These are phyloP conservation scores for Diprion similis DNA, from an alignment of 1,140 invertebrate genomes.

Conservation along the genomic window DNA sequence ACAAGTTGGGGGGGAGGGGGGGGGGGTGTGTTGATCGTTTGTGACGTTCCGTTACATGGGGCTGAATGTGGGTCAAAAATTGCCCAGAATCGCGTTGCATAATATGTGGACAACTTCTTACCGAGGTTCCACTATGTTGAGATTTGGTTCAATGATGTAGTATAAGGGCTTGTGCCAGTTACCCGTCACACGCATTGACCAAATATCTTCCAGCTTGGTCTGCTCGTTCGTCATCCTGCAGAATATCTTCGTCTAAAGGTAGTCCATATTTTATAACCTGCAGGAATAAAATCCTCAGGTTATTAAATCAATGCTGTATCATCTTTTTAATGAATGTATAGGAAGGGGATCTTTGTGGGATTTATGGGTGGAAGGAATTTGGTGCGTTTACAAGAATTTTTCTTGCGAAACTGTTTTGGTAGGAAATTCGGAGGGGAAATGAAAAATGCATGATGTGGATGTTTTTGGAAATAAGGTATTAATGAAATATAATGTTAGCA, in stretches of 20 bases:
- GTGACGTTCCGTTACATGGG: too few species aligned
- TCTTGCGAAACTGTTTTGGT: too few species aligned
- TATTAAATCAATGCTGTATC: not conserved
- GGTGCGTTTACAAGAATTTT: not conserved
- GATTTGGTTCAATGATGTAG: not conserved
- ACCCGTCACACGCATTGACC: not conserved
- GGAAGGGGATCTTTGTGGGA: not conserved
- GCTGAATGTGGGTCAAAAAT: too few species aligned
- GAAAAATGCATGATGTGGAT: constrained; percentile 1
- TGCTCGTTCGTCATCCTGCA: not conserved
- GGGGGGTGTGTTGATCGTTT: too few species aligned
- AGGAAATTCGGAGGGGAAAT: not conserved
- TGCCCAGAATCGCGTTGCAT: too few species aligned
- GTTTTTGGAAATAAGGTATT: not conserved
- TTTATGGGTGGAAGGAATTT: not conserved
- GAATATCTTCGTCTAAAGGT: not conserved
- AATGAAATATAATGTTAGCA: not conserved
- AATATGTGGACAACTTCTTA: too few species aligned
- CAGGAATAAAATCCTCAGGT: not conserved
- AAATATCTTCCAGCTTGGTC: constrained; percentile 1
- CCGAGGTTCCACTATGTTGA: not conserved
- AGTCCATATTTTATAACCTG: not conserved
- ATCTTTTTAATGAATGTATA: not conserved
- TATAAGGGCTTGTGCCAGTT: not conserved
- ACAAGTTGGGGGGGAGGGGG: too few species aligned